Evolutionary conservation across 2,113 vertebrate species (phyloP), one percentile per base, ranked within the genome.

Genomic region (Petromus typicus): DNA sequence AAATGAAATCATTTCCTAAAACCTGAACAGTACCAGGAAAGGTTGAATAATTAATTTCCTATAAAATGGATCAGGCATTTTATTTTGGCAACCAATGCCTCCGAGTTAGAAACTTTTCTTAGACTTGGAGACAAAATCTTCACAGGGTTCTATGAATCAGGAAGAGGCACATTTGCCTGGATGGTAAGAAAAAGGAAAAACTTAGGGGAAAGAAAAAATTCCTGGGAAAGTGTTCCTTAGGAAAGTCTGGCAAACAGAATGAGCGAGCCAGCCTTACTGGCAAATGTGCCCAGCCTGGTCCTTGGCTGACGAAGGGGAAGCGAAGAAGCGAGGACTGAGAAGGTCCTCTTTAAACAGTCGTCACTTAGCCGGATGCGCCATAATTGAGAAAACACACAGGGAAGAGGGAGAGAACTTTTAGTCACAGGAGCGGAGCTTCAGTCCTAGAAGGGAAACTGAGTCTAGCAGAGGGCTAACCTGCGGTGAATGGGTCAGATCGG

Each of bases 31-130:
- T 94, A 37, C 91, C 93, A 95, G 67, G 54, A 89, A 87, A 96
- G 59, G 20, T 69, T 81, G 88, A 94, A n/a, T 87, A 83, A 88
- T 95, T 76, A 73, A 92, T 95, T 95, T 91, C 48, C 30, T 86
- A 90, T 37, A 23, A 86, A 90, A 40, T 30, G 20, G 78, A 85
- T 32, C 54, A 89, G 78, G 25, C 45, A 20, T 93, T 94, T 90
- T 56, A 82, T 48, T 95, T 86, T 89, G 88, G 76, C 66, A 93
- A 73, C 51, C 73, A 83, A 87, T 67, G 25, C 78, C 45, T 78
- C 54, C 86, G 89, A 90, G 30, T 76, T 84, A 71, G 89, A 93
- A 76, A 45, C 69, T 64, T 83, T 85, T n/a, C 32, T 67, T 69
- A 59, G 30, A 34, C 40, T 80, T n/a, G 45, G 32, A 89, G 54